phyloP scores from a whole-genome alignment of 1,140 invertebrate genomes.

The Steinernema feltiae region DNA sequence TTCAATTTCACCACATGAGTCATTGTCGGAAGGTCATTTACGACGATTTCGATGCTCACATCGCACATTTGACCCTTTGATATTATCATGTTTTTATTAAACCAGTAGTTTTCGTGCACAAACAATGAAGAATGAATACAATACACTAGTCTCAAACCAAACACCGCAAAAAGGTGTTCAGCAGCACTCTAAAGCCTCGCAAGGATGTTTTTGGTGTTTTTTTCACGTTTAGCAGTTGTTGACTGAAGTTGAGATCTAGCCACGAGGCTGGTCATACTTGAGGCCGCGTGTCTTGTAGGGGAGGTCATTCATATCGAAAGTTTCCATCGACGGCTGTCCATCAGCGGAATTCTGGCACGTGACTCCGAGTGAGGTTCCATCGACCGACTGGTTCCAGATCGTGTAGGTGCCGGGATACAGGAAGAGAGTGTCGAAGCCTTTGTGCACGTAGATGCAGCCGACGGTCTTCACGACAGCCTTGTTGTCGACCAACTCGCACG shows the following conservation, averaged over 20 bases:
- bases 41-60: too few relatives aligned
- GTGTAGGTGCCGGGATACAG: constrained; percentile 34
- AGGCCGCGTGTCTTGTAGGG: constrained; percentile 20
- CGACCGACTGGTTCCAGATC: constrained; percentile 31
- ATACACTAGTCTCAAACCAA: neutral
- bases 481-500: constrained; percentile 31
- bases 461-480: constrained; percentile 30
- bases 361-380: constrained; percentile 26
- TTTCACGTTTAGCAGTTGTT: neutral
- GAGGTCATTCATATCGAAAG: constrained; percentile 27
- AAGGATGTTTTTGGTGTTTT: neutral
- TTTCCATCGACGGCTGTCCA: constrained; percentile 22
- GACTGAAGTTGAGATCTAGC: constrained; percentile 13
- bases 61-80: too few relatives aligned
- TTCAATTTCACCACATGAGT: too few relatives aligned
- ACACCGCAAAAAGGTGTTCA: neutral
- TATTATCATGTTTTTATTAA: neutral
- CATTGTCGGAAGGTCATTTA: too few relatives aligned
- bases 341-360: constrained; percentile 29
- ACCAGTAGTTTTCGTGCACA: constrained; percentile 9
- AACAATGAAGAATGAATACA: neutral
- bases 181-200: constrained; percentile 1
- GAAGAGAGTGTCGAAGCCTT: constrained; percentile 39
- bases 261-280: constrained; percentile 30
- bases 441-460: constrained; percentile 38